Conservation (phyloP, 2,113 vertebrate genomes). For the Psophia crepitans region DNA sequence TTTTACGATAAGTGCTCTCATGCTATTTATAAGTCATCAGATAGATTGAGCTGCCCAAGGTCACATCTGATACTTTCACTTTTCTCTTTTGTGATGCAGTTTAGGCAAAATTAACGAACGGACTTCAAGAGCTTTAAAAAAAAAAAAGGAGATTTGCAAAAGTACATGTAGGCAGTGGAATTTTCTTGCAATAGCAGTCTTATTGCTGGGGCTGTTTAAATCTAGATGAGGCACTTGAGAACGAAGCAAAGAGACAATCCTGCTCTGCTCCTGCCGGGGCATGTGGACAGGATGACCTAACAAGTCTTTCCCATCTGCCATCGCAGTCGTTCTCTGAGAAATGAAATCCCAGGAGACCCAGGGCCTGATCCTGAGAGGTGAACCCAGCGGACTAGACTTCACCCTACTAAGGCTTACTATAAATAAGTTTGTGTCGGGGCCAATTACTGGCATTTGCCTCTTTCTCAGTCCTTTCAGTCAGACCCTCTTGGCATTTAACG, state of each 20-base stretch:
- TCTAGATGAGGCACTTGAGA: slow-evolving; percentile 41
- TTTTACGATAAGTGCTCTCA: neutral
- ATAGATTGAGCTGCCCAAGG: neutral
- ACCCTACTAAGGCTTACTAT: slow-evolving; percentile 52
- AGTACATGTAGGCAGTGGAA: neutral
- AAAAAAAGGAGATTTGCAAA: neutral
- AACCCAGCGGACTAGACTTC: slow-evolving; percentile 41
- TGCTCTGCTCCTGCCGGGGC: neutral
- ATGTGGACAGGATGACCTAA: slow-evolving; percentile 57
- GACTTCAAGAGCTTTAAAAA: neutral
- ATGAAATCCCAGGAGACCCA: slow-evolving; percentile 37
- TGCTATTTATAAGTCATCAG: neutral
- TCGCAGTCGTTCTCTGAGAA: slow-evolving; percentile 58
- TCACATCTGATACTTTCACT: neutral
- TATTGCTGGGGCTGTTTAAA: slow-evolving; percentile 19
- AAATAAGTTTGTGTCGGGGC: slow-evolving; percentile 34
- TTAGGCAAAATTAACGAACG: neutral
- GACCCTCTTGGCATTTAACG: slow-evolving; percentile 27
- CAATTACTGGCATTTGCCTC: slow-evolving; percentile 52
- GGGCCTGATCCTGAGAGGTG: slow-evolving; percentile 68
- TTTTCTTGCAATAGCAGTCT: slow-evolving; percentile 5
- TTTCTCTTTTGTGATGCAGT: neutral
- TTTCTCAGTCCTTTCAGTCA: slow-evolving; percentile 44
- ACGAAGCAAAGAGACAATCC: neutral
- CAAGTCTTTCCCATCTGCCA: slow-evolving; percentile 65